phyloP scores from a whole-genome alignment of 2,113 vertebrate genomes.

The Lynx canadensis region DNA sequence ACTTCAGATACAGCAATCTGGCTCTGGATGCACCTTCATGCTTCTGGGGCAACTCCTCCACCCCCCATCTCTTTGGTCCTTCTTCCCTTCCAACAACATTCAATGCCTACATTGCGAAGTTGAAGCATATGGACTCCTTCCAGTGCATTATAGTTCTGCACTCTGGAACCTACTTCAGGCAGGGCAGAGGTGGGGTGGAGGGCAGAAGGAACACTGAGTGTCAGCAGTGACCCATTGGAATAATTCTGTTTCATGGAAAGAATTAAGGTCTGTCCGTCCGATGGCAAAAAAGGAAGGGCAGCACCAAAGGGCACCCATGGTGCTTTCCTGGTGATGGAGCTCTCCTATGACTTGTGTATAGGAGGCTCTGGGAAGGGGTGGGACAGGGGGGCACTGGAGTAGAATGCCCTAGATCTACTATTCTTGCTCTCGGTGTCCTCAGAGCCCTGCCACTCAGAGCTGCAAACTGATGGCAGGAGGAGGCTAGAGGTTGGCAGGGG shows the following conservation, averaged over 20 bases:
- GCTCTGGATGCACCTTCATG: neutral
- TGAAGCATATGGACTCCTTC: rapidly evolving
- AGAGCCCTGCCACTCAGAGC: neutral
- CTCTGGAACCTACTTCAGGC: neutral
- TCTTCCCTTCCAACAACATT: neutral
- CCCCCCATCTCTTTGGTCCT: neutral
- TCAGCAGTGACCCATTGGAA: neutral
- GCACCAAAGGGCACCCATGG: rapidly evolving
- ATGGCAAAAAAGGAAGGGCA: neutral
- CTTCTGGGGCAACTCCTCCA: too few relatives aligned
- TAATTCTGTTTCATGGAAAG: neutral
- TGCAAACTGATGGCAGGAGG: neutral
- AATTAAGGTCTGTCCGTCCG: neutral
- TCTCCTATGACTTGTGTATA: neutral
- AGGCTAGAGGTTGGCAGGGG: neutral
- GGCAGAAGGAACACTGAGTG: neutral
- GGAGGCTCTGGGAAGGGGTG: neutral
- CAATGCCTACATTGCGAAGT: rapidly evolving
- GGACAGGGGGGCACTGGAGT: neutral
- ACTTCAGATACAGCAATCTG: neutral
- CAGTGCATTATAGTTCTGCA: neutral
- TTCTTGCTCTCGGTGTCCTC: neutral
- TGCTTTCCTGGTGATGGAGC: neutral
- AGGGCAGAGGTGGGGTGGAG: neutral
- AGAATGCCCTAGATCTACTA: neutral